These are phyloP conservation scores for Noctua pronuba DNA, from an alignment of 2,888 invertebrate genomes.

Conservation along the genomic window DNA sequence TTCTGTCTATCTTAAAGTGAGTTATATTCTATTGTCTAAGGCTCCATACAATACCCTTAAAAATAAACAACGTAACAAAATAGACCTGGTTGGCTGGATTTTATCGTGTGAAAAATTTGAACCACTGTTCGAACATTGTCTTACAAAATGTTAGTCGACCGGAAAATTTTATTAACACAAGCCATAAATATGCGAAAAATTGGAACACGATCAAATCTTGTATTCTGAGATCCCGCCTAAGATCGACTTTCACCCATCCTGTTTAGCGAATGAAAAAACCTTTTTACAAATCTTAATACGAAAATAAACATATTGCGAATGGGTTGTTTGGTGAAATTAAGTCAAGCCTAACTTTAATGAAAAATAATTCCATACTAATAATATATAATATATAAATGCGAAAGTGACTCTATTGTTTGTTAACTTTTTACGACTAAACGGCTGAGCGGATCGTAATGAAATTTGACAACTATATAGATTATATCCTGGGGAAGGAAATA, in stretches of 20 bases:
- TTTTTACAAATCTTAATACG: not conserved
- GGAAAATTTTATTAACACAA: not conserved
- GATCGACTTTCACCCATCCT: not conserved
- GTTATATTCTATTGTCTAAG: not conserved
- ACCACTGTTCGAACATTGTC: not conserved
- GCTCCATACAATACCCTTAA: not conserved
- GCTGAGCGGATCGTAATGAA: too few relatives aligned
- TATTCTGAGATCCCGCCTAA: not conserved
- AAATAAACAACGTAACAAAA: not conserved
- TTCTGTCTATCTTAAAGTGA: not conserved
- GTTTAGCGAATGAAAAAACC: not conserved
- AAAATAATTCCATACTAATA: not conserved
- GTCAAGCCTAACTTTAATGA: not conserved
- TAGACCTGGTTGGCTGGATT: not conserved
- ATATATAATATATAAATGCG: too few relatives aligned
- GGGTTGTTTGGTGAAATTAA: not conserved
- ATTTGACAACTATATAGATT: too few relatives aligned
- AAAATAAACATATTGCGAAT: too few relatives aligned
- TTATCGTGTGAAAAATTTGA: conserved; percentile 3
- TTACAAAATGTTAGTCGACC: not conserved
- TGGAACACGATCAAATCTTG: not conserved
- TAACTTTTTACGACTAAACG: too few relatives aligned
- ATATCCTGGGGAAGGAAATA: too few relatives aligned
- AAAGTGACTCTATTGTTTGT: too few relatives aligned
- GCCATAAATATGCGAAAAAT: not conserved